A percentile compares a stretch with the other conserved stretches of the same genome.
These are phyloP conservation scores for Ametastegia equiseti DNA, from an alignment of 2,888 invertebrate species.

Conservation along the genomic window DNA sequence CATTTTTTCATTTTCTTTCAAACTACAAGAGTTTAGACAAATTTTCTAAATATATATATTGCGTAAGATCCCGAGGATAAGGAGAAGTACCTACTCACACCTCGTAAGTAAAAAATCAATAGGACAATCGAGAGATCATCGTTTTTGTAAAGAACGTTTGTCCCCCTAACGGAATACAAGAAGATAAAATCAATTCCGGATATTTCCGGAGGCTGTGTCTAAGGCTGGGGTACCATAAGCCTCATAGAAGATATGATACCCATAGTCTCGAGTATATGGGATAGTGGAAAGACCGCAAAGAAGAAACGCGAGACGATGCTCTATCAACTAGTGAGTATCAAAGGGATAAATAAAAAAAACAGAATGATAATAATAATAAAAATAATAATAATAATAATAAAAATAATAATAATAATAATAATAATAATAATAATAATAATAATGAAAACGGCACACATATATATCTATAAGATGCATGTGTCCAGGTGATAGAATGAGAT, in stretches of 20 bases:
- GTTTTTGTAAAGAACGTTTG: slow-evolving; percentile 57
- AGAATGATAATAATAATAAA: too few species aligned
- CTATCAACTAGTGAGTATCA: slow-evolving; percentile 32
- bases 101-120: slow-evolving; percentile 56
- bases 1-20: too few species aligned
- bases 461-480: too few species aligned
- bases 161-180: slow-evolving; percentile 48
- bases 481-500: too few species aligned
- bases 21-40: too few species aligned
- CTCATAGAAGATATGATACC: slow-evolving; percentile 23
- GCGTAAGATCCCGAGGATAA: slow-evolving; percentile 50
- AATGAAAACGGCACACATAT: too few species aligned
- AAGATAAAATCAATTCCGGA: background rate
- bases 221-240: background rate
- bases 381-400: too few species aligned
- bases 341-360: too few species aligned
- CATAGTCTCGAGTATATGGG: slow-evolving; percentile 26
- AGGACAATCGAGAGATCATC: slow-evolving; percentile 66
- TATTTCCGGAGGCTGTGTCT: slow-evolving; percentile 49
- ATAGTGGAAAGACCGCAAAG: slow-evolving; percentile 46
- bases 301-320: slow-evolving; percentile 48
- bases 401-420: too few species aligned
- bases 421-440: too few species aligned
- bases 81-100: slow-evolving; percentile 52
- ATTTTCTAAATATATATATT: background rate